Percentiles rank a stretch among this genome's conserved stretches.
Conservation (phyloP, 2,113 vertebrate species). For the Labeo rohita region DNA sequence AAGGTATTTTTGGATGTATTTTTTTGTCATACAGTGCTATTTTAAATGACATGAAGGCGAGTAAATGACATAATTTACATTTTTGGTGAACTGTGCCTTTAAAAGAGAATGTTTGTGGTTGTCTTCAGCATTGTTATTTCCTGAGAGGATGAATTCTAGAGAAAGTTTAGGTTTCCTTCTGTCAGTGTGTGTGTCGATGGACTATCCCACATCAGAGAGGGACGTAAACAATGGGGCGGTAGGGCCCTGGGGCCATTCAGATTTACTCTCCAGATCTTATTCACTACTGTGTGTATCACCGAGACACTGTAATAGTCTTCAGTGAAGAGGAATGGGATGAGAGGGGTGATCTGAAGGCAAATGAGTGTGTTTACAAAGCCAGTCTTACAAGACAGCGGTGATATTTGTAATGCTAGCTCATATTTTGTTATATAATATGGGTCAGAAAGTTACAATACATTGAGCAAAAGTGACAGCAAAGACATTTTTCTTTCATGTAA, state of each 20-base stretch:
- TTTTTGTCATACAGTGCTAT: background rate
- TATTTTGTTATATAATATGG: background rate
- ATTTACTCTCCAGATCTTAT: background rate
- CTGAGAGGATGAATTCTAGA: background rate
- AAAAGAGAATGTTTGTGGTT: background rate
- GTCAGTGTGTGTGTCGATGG: conserved; percentile 25
- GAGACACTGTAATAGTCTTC: background rate
- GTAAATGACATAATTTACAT: background rate
- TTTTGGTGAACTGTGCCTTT: too few species aligned
- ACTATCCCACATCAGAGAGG: conserved; percentile 53
- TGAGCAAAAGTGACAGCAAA: background rate
- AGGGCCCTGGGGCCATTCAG: background rate
- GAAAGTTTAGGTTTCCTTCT: conserved; percentile 2
- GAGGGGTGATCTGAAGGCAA: conserved; percentile 1
- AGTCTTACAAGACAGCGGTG: background rate
- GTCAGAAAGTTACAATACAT: background rate
- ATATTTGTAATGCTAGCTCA: background rate
- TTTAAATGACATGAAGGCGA: background rate
- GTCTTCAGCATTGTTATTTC: conserved; percentile 15
- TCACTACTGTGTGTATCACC: conserved; percentile 20
- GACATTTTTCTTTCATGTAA: background rate
- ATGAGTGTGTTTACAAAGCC: background rate
- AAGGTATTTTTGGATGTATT: background rate
- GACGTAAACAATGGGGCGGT: conserved; percentile 58
- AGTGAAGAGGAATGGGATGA: background rate